Base-by-base conservation (phyloP, 2,113 vertebrate species). In the Syrmaticus mikado region DNA sequence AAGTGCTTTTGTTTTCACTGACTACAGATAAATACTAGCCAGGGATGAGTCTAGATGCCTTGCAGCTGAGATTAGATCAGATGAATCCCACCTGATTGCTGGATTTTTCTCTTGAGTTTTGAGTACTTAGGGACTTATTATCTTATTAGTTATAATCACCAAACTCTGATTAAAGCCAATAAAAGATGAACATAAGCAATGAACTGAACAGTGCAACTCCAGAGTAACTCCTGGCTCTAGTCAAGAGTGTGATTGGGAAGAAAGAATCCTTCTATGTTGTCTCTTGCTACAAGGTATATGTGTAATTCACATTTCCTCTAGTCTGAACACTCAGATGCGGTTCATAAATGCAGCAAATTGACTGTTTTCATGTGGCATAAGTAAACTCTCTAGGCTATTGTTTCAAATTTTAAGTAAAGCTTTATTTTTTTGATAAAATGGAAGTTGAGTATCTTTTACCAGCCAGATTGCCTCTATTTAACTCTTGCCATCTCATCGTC, bases 21-120 rank as follows among this genome's bases (percentile, higher is more conserved):
- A 17, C 62, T 84, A 38, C 25, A 75, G 32, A 48, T 40, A 68
- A 91, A 70, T 53, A 13, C 8, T 58, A 61, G 16, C 53, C 40
- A 76, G 43, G 53, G 55, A 8, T 66, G 24, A 85, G 32, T 25
- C 40, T 80, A 80, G 24, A 76, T 73, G n/a, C 13, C 30, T 91
- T 77, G 50, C 18, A 73, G 61, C 40, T 92, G 71, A 85, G 58
- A 89, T 90, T 80, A 91, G 41, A 18, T 80, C 78, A 87, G 82
- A 89, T 94, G 79, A 85, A 82, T 77, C 64, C 85, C 94, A 95
- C 75, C 79, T 92, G 92, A 45, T 8, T 91, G 50, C 57, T 89
- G 34, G 5, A 79, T 92, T 76, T 80, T 24, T 73, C 62, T 94
- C 65, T 71, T 81, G 70, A 80, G 41, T 41, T n/a, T 82, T 6